phyloP scores from a whole-genome alignment of 2,888 invertebrate genomes.

The Calameuta pallipes region DNA sequence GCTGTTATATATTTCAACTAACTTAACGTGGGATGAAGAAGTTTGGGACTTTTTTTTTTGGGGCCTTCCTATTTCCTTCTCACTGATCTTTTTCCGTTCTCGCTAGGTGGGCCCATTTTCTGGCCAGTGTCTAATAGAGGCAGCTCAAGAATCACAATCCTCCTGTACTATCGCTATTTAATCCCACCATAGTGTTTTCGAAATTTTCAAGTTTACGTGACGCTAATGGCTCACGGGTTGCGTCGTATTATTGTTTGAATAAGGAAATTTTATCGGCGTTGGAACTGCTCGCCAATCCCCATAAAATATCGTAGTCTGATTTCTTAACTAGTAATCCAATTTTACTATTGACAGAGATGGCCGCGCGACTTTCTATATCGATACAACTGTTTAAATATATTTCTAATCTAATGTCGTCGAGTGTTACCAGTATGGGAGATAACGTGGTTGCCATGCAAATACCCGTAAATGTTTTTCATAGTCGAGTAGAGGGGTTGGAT shows the following conservation, averaged over 20 bases:
- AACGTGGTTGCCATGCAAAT: background rate
- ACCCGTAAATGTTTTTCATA: background rate
- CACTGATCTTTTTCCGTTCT: background rate
- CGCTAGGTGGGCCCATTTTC: conserved; percentile 16
- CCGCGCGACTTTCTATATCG: background rate
- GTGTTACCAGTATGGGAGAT: background rate
- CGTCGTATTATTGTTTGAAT: conserved; percentile 17
- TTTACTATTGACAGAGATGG: background rate
- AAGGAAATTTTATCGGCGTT: conserved; percentile 15
- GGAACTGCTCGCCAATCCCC: conserved; percentile 1
- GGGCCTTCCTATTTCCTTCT: background rate
- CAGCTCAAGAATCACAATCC: conserved; percentile 12
- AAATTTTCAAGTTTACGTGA: conserved; percentile 18
- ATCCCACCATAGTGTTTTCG: conserved; percentile 4
- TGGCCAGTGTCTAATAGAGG: conserved; percentile 6
- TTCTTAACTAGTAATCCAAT: background rate
- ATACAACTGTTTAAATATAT: background rate
- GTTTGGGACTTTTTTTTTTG: background rate
- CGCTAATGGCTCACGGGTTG: conserved; percentile 9
- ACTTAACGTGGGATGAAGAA: background rate
- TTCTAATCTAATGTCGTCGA: background rate
- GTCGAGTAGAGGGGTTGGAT: background rate
- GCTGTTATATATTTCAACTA: background rate
- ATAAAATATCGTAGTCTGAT: conserved; percentile 12
- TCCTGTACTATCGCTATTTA: background rate